Percentiles rank a stretch among this genome's conserved stretches.
Evolutionary conservation across 2,113 vertebrate genomes (phyloP).

Genomic region (Phyllopteryx taeniolatus): DNA sequence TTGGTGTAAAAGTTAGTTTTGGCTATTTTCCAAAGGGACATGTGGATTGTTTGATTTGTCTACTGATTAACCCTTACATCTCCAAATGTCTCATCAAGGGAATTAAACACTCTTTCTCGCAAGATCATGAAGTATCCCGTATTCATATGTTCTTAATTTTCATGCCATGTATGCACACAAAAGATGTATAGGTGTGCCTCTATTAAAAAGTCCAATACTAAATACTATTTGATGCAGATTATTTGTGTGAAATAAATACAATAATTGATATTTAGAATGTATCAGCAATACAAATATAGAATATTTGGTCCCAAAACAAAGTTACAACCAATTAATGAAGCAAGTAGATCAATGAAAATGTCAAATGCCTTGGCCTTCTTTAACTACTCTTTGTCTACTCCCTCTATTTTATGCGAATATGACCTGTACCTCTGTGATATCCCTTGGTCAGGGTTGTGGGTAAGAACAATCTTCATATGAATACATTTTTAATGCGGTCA

Average conservation of each 20-base stretch:
- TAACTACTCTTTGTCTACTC: conserved; percentile 71
- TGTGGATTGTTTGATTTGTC: conserved; percentile 68
- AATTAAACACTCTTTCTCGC: conserved; percentile 37
- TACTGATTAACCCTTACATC: conserved; percentile 64
- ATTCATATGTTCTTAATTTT: conserved; percentile 17
- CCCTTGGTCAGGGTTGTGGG: conserved; percentile 88
- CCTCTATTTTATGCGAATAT: conserved; percentile 50
- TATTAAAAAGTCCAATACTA: neutral
- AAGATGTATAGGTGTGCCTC: conserved; percentile 20
- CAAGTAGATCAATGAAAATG: conserved; percentile 30
- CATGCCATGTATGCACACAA: conserved; percentile 25
- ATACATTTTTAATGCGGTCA: neutral
- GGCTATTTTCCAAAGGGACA: conserved; percentile 70
- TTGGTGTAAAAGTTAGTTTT: conserved; percentile 72
- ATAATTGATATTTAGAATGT: conserved; percentile 2
- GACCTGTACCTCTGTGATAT: conserved; percentile 43
- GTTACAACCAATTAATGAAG: neutral
- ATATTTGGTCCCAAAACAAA: conserved; percentile 11
- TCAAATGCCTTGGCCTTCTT: conserved; percentile 14
- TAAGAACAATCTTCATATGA: conserved; percentile 66
- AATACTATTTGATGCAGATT: conserved; percentile 5
- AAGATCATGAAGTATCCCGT: conserved; percentile 29
- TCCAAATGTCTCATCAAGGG: conserved; percentile 63
- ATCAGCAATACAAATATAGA: conserved; percentile 12
- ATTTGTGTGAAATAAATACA: neutral